Base-by-base conservation (phyloP, 2,113 vertebrate species). In the Heliornis fulica region DNA sequence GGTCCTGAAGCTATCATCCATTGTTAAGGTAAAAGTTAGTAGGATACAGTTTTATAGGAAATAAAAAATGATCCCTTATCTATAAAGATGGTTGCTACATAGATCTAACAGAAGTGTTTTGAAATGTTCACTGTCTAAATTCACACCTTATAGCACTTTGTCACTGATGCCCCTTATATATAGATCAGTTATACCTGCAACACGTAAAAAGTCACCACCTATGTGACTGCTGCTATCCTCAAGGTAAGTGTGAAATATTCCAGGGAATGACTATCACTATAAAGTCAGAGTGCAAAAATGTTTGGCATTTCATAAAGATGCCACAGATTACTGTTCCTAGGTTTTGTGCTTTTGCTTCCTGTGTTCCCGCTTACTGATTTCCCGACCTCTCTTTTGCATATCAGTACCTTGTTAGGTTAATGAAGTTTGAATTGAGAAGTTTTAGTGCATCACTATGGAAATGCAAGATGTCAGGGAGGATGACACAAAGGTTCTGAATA, bases 401-500 rank as follows among this genome's bases (percentile, higher is more conserved):
- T 7, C 15, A 26, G 5, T 48, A 19, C 48, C 8, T 46, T 77
- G 7, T 40, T 69, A 45, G 17, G 8, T 57, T 60, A 68, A 6
- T 45, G 28, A 89, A 64, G 8, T 61, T 61, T 74, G 36, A 83
- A 70, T 34, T 13, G 23, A 46, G 43, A 82, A 29, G 5, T 68
- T 46, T 9, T 41, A 81, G 29, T 15, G 25, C 16, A 29, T 36
- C 23, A 6, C 36, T 41, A 26, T 22, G 31, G 43, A 80, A 22
- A 84, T 23, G 48, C 0, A 2, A 45, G n/a, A 53, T 46, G n/a
- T 14, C 0, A 0, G 16, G 11, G 5, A 64, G 12, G 9, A 3
- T 79, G 31, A 48, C 12, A 57, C 12, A 40, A 11, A 26, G 10
- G 16, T 74, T 78, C 43, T 79, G 74, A 56, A 41, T 14, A 41